phyloP scores from a whole-genome alignment of 2,888 invertebrate species.

The Pomacea canaliculata region DNA sequence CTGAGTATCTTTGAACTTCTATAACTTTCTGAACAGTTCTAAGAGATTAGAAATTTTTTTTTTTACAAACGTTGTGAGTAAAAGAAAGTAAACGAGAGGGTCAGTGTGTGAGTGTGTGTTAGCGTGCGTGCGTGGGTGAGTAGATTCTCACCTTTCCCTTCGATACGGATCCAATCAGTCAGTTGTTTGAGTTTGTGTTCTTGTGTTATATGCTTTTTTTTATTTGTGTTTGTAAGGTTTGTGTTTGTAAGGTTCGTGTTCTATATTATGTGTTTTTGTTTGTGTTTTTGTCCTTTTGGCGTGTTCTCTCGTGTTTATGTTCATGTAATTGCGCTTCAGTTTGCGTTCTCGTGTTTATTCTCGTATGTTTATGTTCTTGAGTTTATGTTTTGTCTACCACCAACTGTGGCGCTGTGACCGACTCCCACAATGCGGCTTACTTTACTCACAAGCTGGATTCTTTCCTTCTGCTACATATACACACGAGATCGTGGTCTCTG shows the following conservation, averaged over 20 bases:
- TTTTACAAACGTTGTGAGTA: too few relatives aligned
- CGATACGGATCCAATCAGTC: neutral
- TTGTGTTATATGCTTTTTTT: neutral
- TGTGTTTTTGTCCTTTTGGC: neutral
- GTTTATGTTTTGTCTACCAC: neutral
- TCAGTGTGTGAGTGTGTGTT: neutral
- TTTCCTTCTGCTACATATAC: too few relatives aligned
- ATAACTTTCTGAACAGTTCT: too few relatives aligned
- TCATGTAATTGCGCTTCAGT: neutral
- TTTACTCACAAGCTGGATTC: too few relatives aligned
- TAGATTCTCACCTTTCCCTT: too few relatives aligned
- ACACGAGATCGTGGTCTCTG: too few relatives aligned
- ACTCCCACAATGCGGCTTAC: too few relatives aligned
- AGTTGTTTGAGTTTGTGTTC: neutral
- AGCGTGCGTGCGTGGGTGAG: conserved; percentile 4
- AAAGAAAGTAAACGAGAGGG: too few relatives aligned
- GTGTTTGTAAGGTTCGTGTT: neutral
- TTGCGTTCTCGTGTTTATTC: neutral
- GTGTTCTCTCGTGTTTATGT: neutral
- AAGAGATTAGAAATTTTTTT: too few relatives aligned
- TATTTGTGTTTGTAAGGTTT: conserved; percentile 2
- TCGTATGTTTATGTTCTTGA: neutral
- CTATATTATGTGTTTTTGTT: neutral
- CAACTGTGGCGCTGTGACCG: too few relatives aligned
- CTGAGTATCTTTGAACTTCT: too few relatives aligned